phyloP scores from a whole-genome alignment of 2,888 invertebrate species.

The Lochmaea crataegi region DNA sequence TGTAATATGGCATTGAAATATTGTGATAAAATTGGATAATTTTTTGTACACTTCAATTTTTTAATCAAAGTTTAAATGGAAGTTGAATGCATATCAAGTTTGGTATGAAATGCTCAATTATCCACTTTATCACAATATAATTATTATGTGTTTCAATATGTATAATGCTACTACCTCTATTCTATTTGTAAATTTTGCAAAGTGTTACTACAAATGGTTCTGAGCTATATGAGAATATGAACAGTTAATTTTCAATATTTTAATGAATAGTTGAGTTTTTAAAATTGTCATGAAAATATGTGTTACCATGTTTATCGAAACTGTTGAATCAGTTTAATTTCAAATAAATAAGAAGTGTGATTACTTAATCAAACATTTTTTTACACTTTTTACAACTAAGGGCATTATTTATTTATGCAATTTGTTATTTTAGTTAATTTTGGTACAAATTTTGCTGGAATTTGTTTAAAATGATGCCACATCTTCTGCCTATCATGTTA shows the following conservation, averaged over 20 bases:
- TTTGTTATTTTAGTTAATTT: too few species aligned
- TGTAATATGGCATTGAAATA: background rate
- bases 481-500: too few species aligned
- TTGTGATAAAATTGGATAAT: background rate
- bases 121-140: constrained; percentile 1
- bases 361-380: too few species aligned
- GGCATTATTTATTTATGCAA: too few species aligned
- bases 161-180: constrained; percentile 4
- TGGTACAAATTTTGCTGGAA: too few species aligned
- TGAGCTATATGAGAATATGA: background rate
- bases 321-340: too few species aligned
- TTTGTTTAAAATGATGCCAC: too few species aligned
- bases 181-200: constrained; percentile 2
- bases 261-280: background rate
- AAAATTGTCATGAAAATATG: too few species aligned
- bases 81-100: background rate
- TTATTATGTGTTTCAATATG: background rate
- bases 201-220: background rate
- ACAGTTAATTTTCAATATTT: background rate
- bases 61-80: too few species aligned
- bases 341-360: too few species aligned
- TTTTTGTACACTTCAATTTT: background rate
- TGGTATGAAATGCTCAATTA: background rate
- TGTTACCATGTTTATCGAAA: too few species aligned
- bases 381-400: too few species aligned